phyloP scores from a whole-genome alignment of 2,888 invertebrate genomes.

The Eurytoma californica region DNA sequence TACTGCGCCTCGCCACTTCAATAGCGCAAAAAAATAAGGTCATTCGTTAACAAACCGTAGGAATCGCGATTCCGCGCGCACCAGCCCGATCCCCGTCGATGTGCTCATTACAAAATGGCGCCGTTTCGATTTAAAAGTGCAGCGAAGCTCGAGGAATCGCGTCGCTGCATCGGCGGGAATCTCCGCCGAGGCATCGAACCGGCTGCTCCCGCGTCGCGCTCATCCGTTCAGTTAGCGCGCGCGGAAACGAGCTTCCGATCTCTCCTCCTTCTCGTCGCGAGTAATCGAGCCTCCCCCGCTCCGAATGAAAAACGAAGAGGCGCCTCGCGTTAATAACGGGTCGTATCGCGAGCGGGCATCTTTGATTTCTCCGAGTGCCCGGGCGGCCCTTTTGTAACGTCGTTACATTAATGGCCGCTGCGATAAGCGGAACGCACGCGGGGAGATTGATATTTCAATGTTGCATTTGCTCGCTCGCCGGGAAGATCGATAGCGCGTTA shows the following conservation, averaged over 20 bases:
- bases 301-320: slow-evolving; percentile 33
- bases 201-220: neutral
- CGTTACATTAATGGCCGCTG: neutral
- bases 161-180: neutral
- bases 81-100: neutral
- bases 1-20: too few species aligned
- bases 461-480: neutral
- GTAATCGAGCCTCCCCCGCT: slow-evolving; percentile 40
- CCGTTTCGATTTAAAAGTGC: slow-evolving; percentile 27
- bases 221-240: neutral
- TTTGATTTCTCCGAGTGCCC: slow-evolving; percentile 5
- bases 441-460: slow-evolving; percentile 12
- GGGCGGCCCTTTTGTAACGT: slow-evolving; percentile 2
- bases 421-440: neutral
- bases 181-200: slow-evolving; percentile 7
- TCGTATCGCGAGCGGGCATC: slow-evolving; percentile 4
- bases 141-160: slow-evolving; percentile 28
- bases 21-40: neutral
- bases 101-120: neutral
- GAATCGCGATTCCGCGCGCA: too few species aligned
- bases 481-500: neutral
- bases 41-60: too few species aligned
- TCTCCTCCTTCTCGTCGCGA: neutral
- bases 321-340: neutral
- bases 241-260: neutral